phyloP scores from a whole-genome alignment of 2,113 vertebrate species.

The Aspidoscelis tigris region DNA sequence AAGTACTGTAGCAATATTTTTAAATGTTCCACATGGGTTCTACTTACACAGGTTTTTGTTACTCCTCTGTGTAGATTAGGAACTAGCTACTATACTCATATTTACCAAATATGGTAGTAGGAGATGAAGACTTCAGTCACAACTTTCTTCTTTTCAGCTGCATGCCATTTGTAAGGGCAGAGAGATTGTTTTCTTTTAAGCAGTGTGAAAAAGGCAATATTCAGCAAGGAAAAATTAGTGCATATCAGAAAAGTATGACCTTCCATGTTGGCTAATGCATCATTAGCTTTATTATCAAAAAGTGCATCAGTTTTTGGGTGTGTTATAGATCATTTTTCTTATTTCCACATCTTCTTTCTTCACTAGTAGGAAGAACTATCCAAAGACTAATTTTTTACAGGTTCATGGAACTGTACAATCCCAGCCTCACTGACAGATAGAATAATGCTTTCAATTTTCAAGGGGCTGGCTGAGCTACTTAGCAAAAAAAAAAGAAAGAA shows the following conservation, averaged over 20 bases:
- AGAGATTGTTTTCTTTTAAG: neutral
- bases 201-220: neutral
- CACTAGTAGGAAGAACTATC: neutral
- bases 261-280: neutral
- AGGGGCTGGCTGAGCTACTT: neutral
- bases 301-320: neutral
- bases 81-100: conserved; percentile 52
- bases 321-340: neutral
- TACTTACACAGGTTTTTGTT: conserved; percentile 41
- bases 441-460: neutral
- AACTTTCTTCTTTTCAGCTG: neutral
- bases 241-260: neutral
- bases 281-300: neutral
- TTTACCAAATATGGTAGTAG: conserved; percentile 42
- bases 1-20: conserved; percentile 51
- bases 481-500: no score
- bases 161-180: neutral
- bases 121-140: conserved; percentile 19
- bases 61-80: conserved; percentile 53
- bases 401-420: neutral
- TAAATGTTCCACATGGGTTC: conserved; percentile 30
- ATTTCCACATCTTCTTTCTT: neutral
- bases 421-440: neutral
- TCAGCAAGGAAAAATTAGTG: neutral
- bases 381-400: neutral